Evolutionary conservation across 23 tunicate species (phyloP).

Genomic region (Oikopleura albicans): DNA sequence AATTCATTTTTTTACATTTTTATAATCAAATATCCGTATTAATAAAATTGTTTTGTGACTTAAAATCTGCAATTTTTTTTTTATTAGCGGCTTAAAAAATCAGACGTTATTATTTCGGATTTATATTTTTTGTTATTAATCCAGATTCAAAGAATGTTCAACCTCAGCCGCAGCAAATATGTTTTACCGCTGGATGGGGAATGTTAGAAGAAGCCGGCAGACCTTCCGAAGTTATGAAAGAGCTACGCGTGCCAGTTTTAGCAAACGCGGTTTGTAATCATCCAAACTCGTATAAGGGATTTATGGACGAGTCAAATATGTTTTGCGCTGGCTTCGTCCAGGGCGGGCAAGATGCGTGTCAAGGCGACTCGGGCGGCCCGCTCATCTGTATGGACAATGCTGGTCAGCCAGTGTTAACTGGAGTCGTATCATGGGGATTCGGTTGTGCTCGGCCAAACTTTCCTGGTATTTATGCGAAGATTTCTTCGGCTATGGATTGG

Average conservation of each 20-base stretch:
- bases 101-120: too few relatives aligned
- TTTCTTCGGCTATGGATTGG: not conserved
- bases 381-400: not conserved
- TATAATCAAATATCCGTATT: too few relatives aligned
- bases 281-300: constrained; percentile 28
- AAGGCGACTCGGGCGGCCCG: constrained; percentile 12
- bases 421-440: constrained; percentile 12
- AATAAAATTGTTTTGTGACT: too few relatives aligned
- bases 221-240: not conserved
- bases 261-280: constrained; percentile 38
- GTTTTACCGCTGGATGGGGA: not conserved
- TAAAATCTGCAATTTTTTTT: too few relatives aligned
- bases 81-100: too few relatives aligned
- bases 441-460: constrained; percentile 13
- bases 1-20: too few relatives aligned
- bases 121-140: too few relatives aligned
- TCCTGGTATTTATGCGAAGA: constrained; percentile 2
- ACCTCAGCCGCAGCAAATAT: too few relatives aligned
- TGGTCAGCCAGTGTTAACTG: not conserved
- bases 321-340: not conserved
- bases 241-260: constrained; percentile 20
- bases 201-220: not conserved
- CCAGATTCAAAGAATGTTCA: too few relatives aligned
- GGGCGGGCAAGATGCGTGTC: constrained; percentile 3
- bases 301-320: not conserved